Conservation (phyloP, 2,797 vertebrate species). For the Novumbra hubbsi region DNA sequence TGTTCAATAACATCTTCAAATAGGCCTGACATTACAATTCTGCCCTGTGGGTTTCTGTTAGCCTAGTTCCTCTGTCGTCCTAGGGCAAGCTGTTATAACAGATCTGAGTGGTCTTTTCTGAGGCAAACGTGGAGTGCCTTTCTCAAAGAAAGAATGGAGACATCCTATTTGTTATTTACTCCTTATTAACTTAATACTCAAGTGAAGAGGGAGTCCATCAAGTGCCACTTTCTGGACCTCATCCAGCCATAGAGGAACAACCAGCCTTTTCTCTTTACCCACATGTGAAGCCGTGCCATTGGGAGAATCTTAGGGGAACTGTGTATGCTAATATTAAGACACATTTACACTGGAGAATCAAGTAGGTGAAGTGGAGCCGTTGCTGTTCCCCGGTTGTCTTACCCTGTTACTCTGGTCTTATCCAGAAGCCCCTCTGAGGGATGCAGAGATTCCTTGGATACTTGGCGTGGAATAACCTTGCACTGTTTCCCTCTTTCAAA, state of each 20-base stretch:
- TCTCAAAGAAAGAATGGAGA: conserved; percentile 49
- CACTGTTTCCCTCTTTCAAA: conserved; percentile 73
- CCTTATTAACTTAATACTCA: conserved; percentile 68
- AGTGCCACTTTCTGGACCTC: conserved; percentile 64
- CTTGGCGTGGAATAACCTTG: conserved; percentile 78
- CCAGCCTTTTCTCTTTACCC: conserved; percentile 43
- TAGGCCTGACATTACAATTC: conserved; percentile 71
- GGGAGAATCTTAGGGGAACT: conserved; percentile 48
- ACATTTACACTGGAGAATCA: conserved; percentile 50
- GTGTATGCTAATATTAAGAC: conserved; percentile 62
- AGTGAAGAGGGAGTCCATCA: conserved; percentile 59
- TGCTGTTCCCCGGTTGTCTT: conserved; percentile 39
- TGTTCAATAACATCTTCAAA: conserved; percentile 69
- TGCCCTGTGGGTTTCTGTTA: conserved; percentile 66
- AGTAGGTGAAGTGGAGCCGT: conserved; percentile 34
- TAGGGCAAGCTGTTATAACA: conserved; percentile 59
- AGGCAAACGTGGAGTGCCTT: not conserved
- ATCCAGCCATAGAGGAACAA: conserved; percentile 46
- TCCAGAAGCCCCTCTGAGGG: conserved; percentile 60
- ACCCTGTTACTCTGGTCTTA: conserved; percentile 44
- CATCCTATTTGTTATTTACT: conserved; percentile 46
- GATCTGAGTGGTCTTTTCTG: conserved; percentile 41
- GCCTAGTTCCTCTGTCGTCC: conserved; percentile 62
- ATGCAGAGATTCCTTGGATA: conserved; percentile 75
- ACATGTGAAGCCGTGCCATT: conserved; percentile 65